Conservation (phyloP, 2,113 vertebrate species). For the Scartelaos histophorus region DNA sequence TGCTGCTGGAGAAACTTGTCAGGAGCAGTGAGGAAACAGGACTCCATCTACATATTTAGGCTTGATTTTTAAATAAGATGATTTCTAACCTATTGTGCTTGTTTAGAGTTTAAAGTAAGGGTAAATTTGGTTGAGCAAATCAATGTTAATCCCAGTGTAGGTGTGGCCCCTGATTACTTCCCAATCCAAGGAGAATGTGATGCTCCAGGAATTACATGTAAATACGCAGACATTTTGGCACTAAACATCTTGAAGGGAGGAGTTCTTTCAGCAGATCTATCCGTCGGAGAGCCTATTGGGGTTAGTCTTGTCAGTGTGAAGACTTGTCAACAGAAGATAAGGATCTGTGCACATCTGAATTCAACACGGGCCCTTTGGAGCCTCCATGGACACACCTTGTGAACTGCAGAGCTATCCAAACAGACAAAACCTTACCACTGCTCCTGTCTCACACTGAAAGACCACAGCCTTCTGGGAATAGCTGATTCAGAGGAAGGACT, state of each 20-base stretch:
- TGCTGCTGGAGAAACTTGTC: too few relatives aligned
- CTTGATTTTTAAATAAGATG: too few relatives aligned
- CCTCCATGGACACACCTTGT: constrained; percentile 26
- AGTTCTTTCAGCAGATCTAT: constrained; percentile 48
- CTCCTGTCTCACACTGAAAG: constrained; percentile 23
- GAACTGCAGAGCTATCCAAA: constrained; percentile 15
- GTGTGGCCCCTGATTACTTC: constrained; percentile 19
- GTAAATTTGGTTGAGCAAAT: too few relatives aligned
- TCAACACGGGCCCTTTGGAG: constrained; percentile 32
- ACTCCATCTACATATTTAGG: too few relatives aligned
- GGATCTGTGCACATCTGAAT: constrained; percentile 31
- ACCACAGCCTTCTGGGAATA: constrained; percentile 32
- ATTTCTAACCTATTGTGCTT: too few relatives aligned
- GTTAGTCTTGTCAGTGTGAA: constrained; percentile 43
- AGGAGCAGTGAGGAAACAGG: too few relatives aligned
- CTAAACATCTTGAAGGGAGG: constrained; percentile 43
- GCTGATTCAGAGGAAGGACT: constrained; percentile 56
- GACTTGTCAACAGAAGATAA: constrained; percentile 20
- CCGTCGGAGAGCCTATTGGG: constrained; percentile 27
- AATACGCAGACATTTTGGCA: constrained; percentile 5
- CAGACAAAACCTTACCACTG: constrained; percentile 29
- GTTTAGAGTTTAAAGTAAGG: too few relatives aligned
- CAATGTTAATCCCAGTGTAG: too few relatives aligned
- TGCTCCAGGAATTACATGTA: constrained; percentile 31
- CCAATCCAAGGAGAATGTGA: constrained; percentile 15